Evolutionary conservation across 1,140 invertebrate species (phyloP).

Genomic region (Lordiphosa clarofinis): DNA sequence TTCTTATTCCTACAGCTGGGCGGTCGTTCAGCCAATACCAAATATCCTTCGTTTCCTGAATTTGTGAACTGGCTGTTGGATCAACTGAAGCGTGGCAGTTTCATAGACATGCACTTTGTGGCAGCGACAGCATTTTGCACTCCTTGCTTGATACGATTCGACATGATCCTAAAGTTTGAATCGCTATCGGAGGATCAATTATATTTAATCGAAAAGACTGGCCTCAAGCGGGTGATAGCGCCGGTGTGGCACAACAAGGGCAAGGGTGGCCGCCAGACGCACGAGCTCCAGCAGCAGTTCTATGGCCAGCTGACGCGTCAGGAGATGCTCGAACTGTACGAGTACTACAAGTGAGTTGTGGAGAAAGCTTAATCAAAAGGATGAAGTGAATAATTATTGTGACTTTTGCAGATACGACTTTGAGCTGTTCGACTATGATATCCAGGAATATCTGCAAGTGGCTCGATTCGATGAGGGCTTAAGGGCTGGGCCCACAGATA

Average conservation of each 20-base stretch:
- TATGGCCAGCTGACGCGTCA: slow-evolving; percentile 87
- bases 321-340: slow-evolving; percentile 88
- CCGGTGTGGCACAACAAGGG: slow-evolving; percentile 91
- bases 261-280: slow-evolving; percentile 84
- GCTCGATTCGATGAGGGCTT: slow-evolving; percentile 81
- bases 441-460: slow-evolving; percentile 86
- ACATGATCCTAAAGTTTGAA: slow-evolving; percentile 93
- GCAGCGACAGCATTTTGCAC: slow-evolving; percentile 92
- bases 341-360: slow-evolving; percentile 86
- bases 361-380: not conserved
- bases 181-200: slow-evolving; percentile 92
- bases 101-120: slow-evolving; percentile 95
- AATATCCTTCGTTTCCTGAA: slow-evolving; percentile 88
- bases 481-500: slow-evolving; percentile 28
- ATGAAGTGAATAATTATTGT: not conserved
- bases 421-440: slow-evolving; percentile 90
- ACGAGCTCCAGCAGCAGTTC: slow-evolving; percentile 86
- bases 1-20: slow-evolving; percentile 24
- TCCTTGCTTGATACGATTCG: slow-evolving; percentile 92
- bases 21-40: slow-evolving; percentile 74
- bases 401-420: slow-evolving; percentile 89
- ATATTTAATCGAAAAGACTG: slow-evolving; percentile 88
- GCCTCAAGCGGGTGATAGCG: slow-evolving; percentile 87
- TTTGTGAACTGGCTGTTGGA: slow-evolving; percentile 88
- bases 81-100: slow-evolving; percentile 82